Evolutionary conservation across 1,140 invertebrate species (phyloP).

Genomic region (Spodoptera litura): DNA sequence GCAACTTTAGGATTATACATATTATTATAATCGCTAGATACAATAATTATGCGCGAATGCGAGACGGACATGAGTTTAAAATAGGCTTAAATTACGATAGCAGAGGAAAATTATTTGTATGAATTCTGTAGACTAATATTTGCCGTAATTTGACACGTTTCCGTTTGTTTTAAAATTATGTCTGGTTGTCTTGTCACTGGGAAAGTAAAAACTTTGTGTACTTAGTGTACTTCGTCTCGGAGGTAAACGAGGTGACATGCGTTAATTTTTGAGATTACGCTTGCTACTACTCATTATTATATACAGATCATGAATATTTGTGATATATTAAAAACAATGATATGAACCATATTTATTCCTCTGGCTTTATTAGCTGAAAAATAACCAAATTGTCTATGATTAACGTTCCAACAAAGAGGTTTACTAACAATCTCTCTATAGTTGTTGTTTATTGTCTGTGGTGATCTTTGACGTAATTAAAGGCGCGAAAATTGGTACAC

Average conservation of each 20-base stretch:
- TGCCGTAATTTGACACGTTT: neutral
- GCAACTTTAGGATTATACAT: neutral
- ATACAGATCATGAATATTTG: constrained; percentile 12
- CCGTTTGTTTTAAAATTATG: neutral
- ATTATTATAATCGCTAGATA: neutral
- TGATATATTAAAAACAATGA: neutral
- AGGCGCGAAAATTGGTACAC: constrained; percentile 14
- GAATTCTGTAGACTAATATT: constrained; percentile 15
- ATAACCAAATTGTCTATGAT: neutral
- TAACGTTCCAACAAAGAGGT: constrained; percentile 21
- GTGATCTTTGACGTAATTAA: constrained; percentile 18
- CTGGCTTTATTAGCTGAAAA: constrained; percentile 32
- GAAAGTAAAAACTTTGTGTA: too few relatives aligned
- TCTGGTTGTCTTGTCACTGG: constrained; percentile 10
- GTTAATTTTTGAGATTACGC: constrained; percentile 7
- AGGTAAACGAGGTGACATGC: constrained; percentile 3
- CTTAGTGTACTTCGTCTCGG: constrained; percentile 6
- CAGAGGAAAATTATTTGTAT: neutral
- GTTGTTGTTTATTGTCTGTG: constrained; percentile 38
- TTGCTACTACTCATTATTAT: neutral
- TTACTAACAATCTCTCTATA: constrained; percentile 6
- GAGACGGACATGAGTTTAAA: neutral
- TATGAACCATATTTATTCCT: constrained; percentile 37
- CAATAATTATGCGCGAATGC: too few relatives aligned
- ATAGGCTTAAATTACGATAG: neutral